These are phyloP conservation scores for Eulemur albifrons DNA, from an alignment of 2,797 vertebrate genomes.

Conservation along the genomic window DNA sequence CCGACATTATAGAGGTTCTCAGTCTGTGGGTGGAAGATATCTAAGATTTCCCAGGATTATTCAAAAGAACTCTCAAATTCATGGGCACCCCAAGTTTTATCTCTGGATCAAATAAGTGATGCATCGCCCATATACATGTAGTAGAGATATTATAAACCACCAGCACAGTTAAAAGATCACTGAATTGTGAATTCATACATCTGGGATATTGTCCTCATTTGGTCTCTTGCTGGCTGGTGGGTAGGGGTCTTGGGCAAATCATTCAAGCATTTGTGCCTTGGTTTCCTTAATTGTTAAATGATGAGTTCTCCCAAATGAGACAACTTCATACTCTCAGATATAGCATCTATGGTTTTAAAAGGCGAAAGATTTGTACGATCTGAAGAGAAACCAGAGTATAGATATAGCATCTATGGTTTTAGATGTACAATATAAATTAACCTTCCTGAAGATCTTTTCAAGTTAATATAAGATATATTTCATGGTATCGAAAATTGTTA, in stretches of 20 bases:
- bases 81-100: background rate
- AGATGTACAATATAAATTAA: background rate
- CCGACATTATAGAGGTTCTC: background rate
- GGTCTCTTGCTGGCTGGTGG: background rate
- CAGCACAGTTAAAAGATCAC: background rate
- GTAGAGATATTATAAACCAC: background rate
- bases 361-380: no score
- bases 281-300: constrained; percentile 4
- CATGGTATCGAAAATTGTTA: background rate
- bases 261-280: background rate
- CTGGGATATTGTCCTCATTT: background rate
- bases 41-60: background rate
- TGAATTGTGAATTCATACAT: background rate
- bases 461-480: background rate
- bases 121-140: background rate
- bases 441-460: background rate
- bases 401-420: background rate
- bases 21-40: background rate
- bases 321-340: background rate
- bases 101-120: background rate
- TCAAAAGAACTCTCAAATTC: background rate
- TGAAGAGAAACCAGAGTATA: no score
- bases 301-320: background rate
- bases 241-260: background rate
- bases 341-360: background rate